Evolutionary conservation across 1,140 invertebrate species (phyloP).

Genomic region (Goniozus legneri): DNA sequence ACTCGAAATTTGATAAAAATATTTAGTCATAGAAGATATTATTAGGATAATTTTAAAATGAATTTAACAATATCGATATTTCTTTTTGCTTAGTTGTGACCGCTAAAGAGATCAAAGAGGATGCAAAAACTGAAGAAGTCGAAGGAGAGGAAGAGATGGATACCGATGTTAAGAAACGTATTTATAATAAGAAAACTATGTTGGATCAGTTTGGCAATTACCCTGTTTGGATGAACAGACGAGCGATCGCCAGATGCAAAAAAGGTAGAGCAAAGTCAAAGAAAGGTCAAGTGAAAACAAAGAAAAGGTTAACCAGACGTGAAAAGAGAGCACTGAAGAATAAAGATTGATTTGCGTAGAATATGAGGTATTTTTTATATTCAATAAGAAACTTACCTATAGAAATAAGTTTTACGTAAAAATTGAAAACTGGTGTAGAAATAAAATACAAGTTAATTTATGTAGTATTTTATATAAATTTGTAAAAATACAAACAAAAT

Average conservation of each 20-base stretch:
- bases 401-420: too few species aligned
- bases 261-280: slow-evolving; percentile 49
- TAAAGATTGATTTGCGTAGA: neutral
- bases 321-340: slow-evolving; percentile 30
- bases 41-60: neutral
- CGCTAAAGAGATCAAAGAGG: slow-evolving; percentile 38
- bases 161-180: slow-evolving; percentile 45
- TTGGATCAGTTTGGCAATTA: slow-evolving; percentile 63
- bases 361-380: neutral
- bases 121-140: slow-evolving; percentile 23
- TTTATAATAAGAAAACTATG: slow-evolving; percentile 61
- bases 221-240: slow-evolving; percentile 60
- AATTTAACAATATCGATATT: slow-evolving; percentile 3
- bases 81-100: slow-evolving; percentile 42
- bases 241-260: slow-evolving; percentile 57
- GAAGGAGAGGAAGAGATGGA: slow-evolving; percentile 43
- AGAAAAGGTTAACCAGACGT: slow-evolving; percentile 41
- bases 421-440: too few species aligned
- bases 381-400: too few species aligned
- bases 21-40: neutral
- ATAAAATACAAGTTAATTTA: too few species aligned
- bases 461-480: too few species aligned
- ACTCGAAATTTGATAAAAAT: neutral
- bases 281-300: slow-evolving; percentile 45
- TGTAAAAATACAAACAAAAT: too few species aligned